Evolutionary conservation across 2,888 invertebrate genomes (phyloP), one percentile per base, ranked within the genome.

Genomic region (Agrotis puta): DNA sequence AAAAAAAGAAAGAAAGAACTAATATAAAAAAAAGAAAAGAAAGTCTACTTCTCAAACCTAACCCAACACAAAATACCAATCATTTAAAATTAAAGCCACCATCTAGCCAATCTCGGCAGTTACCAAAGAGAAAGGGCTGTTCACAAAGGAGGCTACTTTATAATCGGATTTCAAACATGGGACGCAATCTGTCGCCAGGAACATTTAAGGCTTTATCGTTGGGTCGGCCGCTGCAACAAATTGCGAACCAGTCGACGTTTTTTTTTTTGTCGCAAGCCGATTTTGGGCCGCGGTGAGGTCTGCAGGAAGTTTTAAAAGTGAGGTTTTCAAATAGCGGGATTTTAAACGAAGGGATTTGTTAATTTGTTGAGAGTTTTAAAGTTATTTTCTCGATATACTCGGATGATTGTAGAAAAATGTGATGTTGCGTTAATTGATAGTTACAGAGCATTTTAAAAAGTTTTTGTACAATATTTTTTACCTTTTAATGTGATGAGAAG

Each of bases 171-270:
- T 85, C 81, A 85, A 85, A 87, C 84, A 86, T 78, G 86, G 85
- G 18, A 81, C 77, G 83, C 83, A 86, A 87, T 87, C 84, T 85
- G 86, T 86, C 87, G 83, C 72, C 64, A 68, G 62, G 72, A 77
- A 77, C 85, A 78, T 86, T 88, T 87, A 88, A 87, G 88, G 87
- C 78, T 85, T 87, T 87, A 88, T 88, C 85, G 85, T 66, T 75
- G 77, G 76, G 77, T 64, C 76, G 79, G 76, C 58, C 75, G 77
- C 66, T 67, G 75, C 82, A 84, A 87, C 88, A 88, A 86, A 88
- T 88, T 87, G 85, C 84, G 33, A 71, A 61, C 76, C 70, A 70
- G 79, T 65, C 69, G 70, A 71, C 61, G 72, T 71, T 83, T 87
- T 85, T 86, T 85, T 83, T 86, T 85, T 83, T 80, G 84, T 85